These are phyloP conservation scores for Tigriopus californicus DNA, from an alignment of 2,888 invertebrate species.

Conservation along the genomic window DNA sequence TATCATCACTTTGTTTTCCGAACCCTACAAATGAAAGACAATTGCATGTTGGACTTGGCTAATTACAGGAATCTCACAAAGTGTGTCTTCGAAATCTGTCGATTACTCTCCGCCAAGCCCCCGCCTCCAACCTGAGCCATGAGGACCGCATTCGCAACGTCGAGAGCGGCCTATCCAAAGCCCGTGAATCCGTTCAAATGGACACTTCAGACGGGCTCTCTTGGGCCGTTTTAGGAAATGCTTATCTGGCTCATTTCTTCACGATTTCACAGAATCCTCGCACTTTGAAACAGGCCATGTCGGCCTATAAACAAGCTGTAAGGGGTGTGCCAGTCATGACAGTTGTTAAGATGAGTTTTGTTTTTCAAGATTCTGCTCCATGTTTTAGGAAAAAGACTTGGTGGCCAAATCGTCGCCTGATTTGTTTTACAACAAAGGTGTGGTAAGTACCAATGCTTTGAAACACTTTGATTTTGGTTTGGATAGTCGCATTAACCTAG, in stretches of 20 bases:
- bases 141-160: constrained; percentile 41
- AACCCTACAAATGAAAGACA: too few species aligned
- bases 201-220: constrained; percentile 59
- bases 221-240: constrained; percentile 67
- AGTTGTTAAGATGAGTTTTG: too few species aligned
- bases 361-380: too few species aligned
- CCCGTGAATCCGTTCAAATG: constrained; percentile 59
- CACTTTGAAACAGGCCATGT: constrained; percentile 48
- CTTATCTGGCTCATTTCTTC: constrained; percentile 61
- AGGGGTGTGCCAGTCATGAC: too few species aligned
- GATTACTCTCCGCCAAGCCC: constrained; percentile 53
- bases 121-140: constrained; percentile 26
- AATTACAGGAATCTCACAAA: constrained; percentile 49
- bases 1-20: too few species aligned
- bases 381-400: constrained; percentile 43
- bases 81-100: constrained; percentile 57
- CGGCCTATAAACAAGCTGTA: constrained; percentile 39
- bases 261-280: constrained; percentile 48
- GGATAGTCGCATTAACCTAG: too few species aligned
- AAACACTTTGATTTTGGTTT: too few species aligned
- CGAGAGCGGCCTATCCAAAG: constrained; percentile 49
- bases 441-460: too few species aligned
- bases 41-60: too few species aligned
- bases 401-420: constrained; percentile 52
- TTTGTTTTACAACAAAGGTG: constrained; percentile 61